Conservation (phyloP, 2,888 invertebrate genomes). For the Leucoptera coffeella region DNA sequence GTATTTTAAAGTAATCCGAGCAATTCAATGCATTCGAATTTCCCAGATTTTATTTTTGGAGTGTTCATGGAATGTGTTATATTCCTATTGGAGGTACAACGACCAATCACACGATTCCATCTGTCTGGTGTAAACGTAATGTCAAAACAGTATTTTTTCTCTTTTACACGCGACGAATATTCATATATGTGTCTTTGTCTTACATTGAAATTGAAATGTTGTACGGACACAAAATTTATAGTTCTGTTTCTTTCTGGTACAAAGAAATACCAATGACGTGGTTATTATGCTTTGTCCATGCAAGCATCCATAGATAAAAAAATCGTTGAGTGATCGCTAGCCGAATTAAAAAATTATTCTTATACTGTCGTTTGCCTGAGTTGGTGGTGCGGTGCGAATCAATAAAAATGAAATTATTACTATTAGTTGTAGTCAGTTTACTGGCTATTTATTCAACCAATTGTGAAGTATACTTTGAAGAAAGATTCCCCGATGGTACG, state of each 20-base stretch:
- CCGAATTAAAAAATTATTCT: conserved; percentile 41
- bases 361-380: conserved; percentile 33
- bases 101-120: conserved; percentile 63
- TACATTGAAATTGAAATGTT: conserved; percentile 18
- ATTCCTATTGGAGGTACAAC: conserved; percentile 31
- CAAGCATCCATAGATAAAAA: conserved; percentile 19
- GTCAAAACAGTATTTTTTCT: conserved; percentile 13
- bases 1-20: too few species aligned
- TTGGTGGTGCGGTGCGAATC: conserved; percentile 16
- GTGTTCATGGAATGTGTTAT: conserved; percentile 31
- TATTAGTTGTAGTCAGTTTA: conserved; percentile 53
- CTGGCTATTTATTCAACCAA: conserved; percentile 53
- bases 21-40: too few species aligned
- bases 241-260: conserved; percentile 14
- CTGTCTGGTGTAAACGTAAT: conserved; percentile 54
- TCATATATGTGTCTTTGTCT: conserved; percentile 15
- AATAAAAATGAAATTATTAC: conserved; percentile 49
- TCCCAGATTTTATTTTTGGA: conserved; percentile 8
- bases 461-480: conserved; percentile 71
- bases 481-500: conserved; percentile 78
- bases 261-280: conserved; percentile 10
- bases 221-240: conserved; percentile 14
- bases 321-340: conserved; percentile 34
- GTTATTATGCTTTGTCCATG: conserved; percentile 13
- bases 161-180: conserved; percentile 16